Percentiles rank a stretch among this genome's conserved stretches.
phyloP scores from a whole-genome alignment of 2,888 invertebrate genomes.

The Aleiodes leptofemur region DNA sequence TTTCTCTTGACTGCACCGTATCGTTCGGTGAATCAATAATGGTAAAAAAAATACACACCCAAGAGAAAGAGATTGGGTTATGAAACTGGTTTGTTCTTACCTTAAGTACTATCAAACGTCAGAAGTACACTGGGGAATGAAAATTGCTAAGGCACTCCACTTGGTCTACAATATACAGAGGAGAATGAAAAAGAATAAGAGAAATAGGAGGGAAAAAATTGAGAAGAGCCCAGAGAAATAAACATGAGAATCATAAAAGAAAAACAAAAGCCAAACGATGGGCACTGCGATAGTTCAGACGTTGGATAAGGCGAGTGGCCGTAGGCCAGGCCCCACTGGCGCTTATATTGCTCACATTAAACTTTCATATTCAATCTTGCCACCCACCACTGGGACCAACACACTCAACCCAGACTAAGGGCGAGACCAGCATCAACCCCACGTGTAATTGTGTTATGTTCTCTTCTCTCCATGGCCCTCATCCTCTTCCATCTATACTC shows the following conservation, averaged over 20 bases:
- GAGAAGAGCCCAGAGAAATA: slow-evolving; percentile 22
- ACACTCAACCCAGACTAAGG: slow-evolving; percentile 35
- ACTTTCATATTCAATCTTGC: slow-evolving; percentile 89
- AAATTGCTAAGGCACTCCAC: slow-evolving; percentile 4
- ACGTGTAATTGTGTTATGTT: slow-evolving; percentile 71
- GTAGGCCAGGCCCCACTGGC: slow-evolving; percentile 64
- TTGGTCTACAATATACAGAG: slow-evolving; percentile 8
- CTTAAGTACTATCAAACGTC: slow-evolving; percentile 21
- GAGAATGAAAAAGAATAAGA: slow-evolving; percentile 25
- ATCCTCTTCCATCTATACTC: slow-evolving; percentile 39
- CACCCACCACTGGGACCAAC: slow-evolving; percentile 65
- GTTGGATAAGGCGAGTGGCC: slow-evolving; percentile 62
- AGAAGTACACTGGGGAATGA: slow-evolving; percentile 22
- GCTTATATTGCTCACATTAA: slow-evolving; percentile 78
- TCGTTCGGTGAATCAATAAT: not conserved
- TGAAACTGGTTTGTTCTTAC: slow-evolving; percentile 10
- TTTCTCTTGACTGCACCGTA: not conserved
- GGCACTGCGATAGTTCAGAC: slow-evolving; percentile 63
- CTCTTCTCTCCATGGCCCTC: slow-evolving; percentile 57
- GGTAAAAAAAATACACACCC: not conserved
- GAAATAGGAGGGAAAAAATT: slow-evolving; percentile 23
- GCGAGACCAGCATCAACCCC: slow-evolving; percentile 66
- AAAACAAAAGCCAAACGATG: slow-evolving; percentile 54
- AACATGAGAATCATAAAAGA: slow-evolving; percentile 41
- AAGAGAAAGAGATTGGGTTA: not conserved